Percentiles rank a stretch among this genome's conserved stretches.
These are phyloP conservation scores for Antechinus stuartii DNA, from an alignment of 2,113 vertebrate genomes.

Conservation along the genomic window DNA sequence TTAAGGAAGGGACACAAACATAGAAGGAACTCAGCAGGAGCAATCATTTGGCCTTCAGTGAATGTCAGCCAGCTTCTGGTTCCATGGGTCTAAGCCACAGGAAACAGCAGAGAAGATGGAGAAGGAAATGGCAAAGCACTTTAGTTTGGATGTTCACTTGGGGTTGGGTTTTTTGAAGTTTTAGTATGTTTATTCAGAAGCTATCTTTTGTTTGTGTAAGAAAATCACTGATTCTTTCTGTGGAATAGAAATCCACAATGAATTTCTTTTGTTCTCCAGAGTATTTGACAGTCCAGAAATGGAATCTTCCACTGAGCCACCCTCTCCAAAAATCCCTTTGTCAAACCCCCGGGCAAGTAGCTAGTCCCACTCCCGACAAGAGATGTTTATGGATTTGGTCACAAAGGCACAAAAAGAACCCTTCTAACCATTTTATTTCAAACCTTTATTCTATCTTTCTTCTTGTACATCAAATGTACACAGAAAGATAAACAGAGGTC, in stretches of 20 bases:
- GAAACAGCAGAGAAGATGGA: background rate
- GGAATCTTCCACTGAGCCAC: background rate
- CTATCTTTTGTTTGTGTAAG: background rate
- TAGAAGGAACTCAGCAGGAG: background rate
- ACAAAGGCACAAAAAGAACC: background rate
- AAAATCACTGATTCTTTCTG: background rate
- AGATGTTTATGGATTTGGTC: background rate
- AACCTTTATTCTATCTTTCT: constrained; percentile 63
- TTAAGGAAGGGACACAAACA: background rate
- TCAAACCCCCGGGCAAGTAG: background rate
- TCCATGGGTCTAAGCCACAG: background rate
- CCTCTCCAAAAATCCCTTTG: background rate
- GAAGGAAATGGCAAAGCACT: background rate
- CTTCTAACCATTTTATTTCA: constrained; percentile 13
- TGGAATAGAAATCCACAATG: background rate
- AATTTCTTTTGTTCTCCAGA: background rate
- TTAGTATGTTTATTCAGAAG: background rate
- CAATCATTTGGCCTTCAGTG: background rate
- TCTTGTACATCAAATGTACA: constrained; percentile 61
- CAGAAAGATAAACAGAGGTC: constrained; percentile 71
- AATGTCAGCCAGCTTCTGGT: background rate
- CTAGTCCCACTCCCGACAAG: background rate
- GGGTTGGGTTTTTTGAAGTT: background rate
- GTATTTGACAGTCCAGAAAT: background rate
- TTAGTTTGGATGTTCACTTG: background rate